Evolutionary conservation across 1,140 invertebrate species (phyloP).

Genomic region (Coenobita brevimanus): DNA sequence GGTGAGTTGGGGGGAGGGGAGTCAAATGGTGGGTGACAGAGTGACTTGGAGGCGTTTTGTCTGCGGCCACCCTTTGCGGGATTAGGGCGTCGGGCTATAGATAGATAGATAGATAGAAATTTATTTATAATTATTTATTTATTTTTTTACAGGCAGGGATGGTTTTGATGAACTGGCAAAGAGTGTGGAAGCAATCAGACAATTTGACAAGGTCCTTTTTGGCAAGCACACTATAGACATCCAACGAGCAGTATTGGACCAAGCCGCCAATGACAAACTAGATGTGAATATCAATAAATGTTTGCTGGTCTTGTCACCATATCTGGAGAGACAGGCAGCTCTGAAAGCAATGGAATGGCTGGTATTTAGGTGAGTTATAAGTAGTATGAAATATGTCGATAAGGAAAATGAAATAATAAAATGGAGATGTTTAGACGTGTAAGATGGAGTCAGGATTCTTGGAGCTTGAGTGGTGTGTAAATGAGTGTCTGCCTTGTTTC

Average conservation of each 20-base stretch:
- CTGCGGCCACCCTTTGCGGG: too few species aligned
- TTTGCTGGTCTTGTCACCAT: conserved; percentile 87
- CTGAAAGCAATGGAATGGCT: conserved; percentile 96
- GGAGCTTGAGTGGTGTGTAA: too few species aligned
- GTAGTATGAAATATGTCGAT: too few species aligned
- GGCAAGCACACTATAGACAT: conserved; percentile 82
- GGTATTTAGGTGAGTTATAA: conserved; percentile 80
- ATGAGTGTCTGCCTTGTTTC: too few species aligned
- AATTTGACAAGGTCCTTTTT: conserved; percentile 84
- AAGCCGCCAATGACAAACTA: conserved; percentile 84
- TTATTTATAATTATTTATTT: conserved; percentile 4
- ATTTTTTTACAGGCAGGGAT: conserved; percentile 76
- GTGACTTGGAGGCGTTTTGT: too few species aligned
- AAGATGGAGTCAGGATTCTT: neutral
- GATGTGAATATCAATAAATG: conserved; percentile 87
- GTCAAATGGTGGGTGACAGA: too few species aligned
- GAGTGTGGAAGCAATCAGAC: conserved; percentile 81
- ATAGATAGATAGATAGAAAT: too few species aligned
- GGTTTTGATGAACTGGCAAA: conserved; percentile 87
- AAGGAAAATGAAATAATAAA: neutral
- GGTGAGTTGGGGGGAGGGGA: too few species aligned
- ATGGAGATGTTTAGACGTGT: neutral
- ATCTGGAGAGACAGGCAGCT: conserved; percentile 86
- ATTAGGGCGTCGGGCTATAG: too few species aligned
- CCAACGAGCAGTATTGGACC: conserved; percentile 85